Conservation (phyloP, 2,797 vertebrate genomes). For the Macroramphosus scolopax region DNA sequence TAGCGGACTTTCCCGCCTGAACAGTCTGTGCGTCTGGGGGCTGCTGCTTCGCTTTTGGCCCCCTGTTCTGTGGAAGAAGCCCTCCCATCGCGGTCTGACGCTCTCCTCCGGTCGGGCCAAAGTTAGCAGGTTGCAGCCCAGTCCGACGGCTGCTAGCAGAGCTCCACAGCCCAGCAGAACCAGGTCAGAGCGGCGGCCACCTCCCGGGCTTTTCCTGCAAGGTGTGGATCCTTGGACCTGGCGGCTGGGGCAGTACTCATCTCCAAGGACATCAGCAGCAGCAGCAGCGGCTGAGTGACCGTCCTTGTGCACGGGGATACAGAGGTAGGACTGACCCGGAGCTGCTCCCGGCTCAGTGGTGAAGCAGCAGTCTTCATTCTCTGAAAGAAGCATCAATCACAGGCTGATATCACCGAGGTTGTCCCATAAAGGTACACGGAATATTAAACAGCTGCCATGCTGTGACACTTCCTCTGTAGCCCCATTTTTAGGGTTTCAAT, state of each 20-base stretch:
- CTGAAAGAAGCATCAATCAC: conserved; percentile 62
- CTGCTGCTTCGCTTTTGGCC: conserved; percentile 85
- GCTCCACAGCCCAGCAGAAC: conserved; percentile 91
- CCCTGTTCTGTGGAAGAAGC: conserved; percentile 88
- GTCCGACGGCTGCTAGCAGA: conserved; percentile 88
- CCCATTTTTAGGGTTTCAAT: no score
- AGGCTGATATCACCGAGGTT: conserved; percentile 2
- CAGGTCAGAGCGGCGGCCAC: conserved; percentile 85
- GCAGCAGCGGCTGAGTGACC: conserved; percentile 47
- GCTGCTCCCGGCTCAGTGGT: conserved; percentile 75
- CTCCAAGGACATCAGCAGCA: conserved; percentile 77
- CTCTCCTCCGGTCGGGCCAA: conserved; percentile 82
- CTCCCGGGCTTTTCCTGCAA: conserved; percentile 82
- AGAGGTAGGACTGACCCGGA: conserved; percentile 92
- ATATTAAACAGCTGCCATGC: neutral
- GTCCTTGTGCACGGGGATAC: conserved; percentile 91
- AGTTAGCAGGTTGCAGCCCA: conserved; percentile 87
- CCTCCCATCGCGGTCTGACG: conserved; percentile 85
- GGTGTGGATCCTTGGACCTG: conserved; percentile 84
- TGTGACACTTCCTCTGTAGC: no score
- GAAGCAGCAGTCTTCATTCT: conserved; percentile 89
- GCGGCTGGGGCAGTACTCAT: conserved; percentile 77
- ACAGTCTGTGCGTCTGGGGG: conserved; percentile 88
- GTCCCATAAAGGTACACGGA: neutral
- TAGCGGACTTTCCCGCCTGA: conserved; percentile 82